Evolutionary conservation across 1,140 invertebrate species (phyloP).

Genomic region (Caenorhabditis remanei): DNA sequence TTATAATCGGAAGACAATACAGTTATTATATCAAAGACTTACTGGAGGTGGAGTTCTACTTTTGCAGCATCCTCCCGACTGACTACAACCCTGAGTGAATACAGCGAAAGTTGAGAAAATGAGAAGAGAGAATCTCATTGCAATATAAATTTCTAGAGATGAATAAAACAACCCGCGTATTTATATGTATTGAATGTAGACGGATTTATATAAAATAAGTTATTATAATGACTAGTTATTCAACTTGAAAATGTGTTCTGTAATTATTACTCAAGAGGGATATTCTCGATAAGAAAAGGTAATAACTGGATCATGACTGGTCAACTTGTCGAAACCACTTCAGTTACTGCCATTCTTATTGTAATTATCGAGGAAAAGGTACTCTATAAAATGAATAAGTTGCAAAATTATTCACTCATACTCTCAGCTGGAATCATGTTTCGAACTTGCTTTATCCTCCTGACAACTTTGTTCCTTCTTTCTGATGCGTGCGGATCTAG

Average conservation of each 20-base stretch:
- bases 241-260: too few species aligned
- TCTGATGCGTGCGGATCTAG: constrained; percentile 58
- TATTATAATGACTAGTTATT: too few species aligned
- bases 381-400: constrained; percentile 2
- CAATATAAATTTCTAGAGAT: neutral
- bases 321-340: constrained; percentile 28
- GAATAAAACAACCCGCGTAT: too few species aligned
- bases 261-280: constrained; percentile 4
- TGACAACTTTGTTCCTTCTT: neutral
- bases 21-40: neutral
- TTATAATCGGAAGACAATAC: too few species aligned
- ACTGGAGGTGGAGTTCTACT: constrained; percentile 16
- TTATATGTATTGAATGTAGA: too few species aligned
- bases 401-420: neutral
- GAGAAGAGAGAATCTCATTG: neutral
- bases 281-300: neutral
- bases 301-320: neutral
- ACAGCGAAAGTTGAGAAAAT: neutral
- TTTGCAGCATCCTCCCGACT: constrained; percentile 17
- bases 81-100: neutral
- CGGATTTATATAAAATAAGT: too few species aligned
- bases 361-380: neutral
- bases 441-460: neutral
- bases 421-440: neutral
- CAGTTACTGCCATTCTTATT: neutral